These are phyloP conservation scores for Chaenogobius annularis DNA, from an alignment of 2,113 vertebrate genomes.

Conservation along the genomic window DNA sequence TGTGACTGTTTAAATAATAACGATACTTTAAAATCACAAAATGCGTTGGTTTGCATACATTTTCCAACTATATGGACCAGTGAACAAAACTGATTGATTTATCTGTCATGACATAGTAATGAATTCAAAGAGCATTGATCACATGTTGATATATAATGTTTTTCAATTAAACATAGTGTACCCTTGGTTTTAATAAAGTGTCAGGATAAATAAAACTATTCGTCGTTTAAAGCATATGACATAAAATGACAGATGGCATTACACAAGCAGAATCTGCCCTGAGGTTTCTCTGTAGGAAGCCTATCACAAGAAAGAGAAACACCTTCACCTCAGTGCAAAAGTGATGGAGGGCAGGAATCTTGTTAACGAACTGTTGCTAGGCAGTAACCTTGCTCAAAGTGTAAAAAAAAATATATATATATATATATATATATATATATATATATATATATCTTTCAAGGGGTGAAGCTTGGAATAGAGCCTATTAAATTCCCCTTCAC, in stretches of 20 bases:
- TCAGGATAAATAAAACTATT: too few species aligned
- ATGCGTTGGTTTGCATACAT: too few species aligned
- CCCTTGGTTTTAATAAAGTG: too few species aligned
- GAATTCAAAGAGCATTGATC: too few species aligned
- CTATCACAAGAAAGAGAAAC: conserved; percentile 16
- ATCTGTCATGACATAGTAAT: neutral
- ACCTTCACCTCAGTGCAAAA: conserved; percentile 9
- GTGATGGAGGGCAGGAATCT: conserved; percentile 34
- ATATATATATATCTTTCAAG: neutral
- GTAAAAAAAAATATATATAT: neutral
- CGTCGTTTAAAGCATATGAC: conserved; percentile 2
- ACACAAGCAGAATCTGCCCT: conserved; percentile 50
- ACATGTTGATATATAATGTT: too few species aligned
- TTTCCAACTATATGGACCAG: too few species aligned
- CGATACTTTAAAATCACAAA: too few species aligned
- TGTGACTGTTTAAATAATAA: too few species aligned
- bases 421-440: conserved; percentile 2
- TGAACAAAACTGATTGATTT: too few species aligned
- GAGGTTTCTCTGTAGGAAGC: neutral
- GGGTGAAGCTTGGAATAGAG: conserved; percentile 52
- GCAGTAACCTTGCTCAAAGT: conserved; percentile 4
- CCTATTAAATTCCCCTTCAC: conserved; percentile 54
- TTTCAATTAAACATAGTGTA: too few species aligned
- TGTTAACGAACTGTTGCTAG: conserved; percentile 59
- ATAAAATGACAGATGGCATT: conserved; percentile 50